Evolutionary conservation across 2,797 vertebrate species (phyloP).

Genomic region (Mormyrus hasselquistii): DNA sequence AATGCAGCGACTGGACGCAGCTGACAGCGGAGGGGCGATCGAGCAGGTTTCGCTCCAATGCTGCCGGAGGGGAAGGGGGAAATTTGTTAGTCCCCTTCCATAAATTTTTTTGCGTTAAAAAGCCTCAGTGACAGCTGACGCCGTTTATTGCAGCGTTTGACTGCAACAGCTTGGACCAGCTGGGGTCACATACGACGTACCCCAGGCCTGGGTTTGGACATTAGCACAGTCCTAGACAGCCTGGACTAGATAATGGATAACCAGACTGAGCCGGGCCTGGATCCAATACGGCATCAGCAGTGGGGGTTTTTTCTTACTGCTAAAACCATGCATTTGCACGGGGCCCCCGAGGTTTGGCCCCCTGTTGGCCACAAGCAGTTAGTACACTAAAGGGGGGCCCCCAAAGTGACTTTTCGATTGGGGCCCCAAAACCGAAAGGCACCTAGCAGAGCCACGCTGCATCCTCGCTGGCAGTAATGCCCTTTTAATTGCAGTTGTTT

Average conservation of each 20-base stretch:
- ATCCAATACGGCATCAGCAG: neutral
- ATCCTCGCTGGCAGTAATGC: conserved; percentile 62
- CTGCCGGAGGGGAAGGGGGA: neutral
- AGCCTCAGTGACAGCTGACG: neutral
- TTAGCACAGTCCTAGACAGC: neutral
- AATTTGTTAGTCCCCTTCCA: neutral
- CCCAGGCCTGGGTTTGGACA: neutral
- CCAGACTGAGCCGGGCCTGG: neutral
- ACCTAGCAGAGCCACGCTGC: conserved; percentile 58
- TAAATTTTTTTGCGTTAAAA: neutral
- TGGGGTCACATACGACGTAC: neutral
- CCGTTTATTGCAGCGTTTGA: neutral
- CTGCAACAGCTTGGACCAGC: neutral
- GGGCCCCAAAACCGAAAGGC: conserved; percentile 30
- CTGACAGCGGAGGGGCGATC: conserved; percentile 35
- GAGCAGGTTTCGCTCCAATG: conserved; percentile 17
- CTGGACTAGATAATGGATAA: neutral
- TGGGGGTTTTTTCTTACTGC: neutral
- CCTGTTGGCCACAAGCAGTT: neutral
- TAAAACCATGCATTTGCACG: neutral
- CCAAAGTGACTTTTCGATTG: neutral
- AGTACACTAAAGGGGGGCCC: neutral
- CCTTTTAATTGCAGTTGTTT: conserved; percentile 74
- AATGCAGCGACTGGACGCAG: conserved; percentile 62
- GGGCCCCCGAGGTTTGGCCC: neutral